phyloP scores from a whole-genome alignment of 2,797 vertebrate species.

The Rhinophrynus dorsalis region DNA sequence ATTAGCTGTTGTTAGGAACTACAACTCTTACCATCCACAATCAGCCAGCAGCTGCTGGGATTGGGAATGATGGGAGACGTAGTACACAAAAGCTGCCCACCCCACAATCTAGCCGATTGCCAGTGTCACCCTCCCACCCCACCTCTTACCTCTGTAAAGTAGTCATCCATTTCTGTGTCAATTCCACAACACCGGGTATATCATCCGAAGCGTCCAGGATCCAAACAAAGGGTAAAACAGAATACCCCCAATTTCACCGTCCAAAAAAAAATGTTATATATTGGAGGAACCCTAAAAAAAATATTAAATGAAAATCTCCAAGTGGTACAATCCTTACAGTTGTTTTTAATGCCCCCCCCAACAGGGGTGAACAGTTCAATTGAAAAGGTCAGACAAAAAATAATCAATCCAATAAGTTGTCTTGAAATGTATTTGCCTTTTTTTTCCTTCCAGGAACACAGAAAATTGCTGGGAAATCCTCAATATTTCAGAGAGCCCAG shows the following conservation, averaged over 20 bases:
- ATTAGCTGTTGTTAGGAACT: no score
- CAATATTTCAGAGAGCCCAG: background rate
- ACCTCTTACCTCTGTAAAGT: slow-evolving; percentile 25
- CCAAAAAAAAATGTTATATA: no score
- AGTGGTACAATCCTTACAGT: background rate
- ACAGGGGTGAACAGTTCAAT: background rate
- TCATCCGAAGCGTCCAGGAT: background rate
- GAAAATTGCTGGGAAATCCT: background rate
- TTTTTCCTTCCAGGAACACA: no score
- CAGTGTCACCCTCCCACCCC: background rate
- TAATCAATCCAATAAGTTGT: background rate
- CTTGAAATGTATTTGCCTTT: background rate
- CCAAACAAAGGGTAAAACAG: background rate
- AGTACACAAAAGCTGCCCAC: no score
- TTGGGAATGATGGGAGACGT: no score
- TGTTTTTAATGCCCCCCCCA: background rate
- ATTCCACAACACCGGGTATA: background rate
- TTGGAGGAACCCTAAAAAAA: no score
- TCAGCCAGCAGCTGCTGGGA: no score
- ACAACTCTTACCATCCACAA: no score
- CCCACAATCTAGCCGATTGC: no score
- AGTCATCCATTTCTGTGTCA: slow-evolving; percentile 18
- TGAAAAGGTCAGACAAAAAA: background rate
- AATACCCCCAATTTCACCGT: background rate
- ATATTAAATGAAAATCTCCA: no score